phyloP scores from a whole-genome alignment of 2,113 vertebrate species.

The Seriola rivoliana region DNA sequence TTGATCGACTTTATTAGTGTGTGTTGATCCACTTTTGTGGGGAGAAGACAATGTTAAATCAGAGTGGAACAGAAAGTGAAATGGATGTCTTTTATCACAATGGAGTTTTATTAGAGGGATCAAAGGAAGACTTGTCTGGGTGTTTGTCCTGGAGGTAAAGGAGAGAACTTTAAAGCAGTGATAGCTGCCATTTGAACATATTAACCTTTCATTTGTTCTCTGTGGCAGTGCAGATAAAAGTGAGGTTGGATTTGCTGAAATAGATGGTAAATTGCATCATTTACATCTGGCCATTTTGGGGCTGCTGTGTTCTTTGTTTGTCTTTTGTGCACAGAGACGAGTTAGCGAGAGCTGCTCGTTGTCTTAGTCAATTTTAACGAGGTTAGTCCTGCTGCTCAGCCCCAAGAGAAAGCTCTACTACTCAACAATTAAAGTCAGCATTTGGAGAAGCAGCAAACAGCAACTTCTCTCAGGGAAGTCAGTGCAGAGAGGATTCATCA shows the following conservation, averaged over 20 bases:
- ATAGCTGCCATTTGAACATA: slow-evolving; percentile 64
- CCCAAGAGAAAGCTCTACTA: slow-evolving; percentile 48
- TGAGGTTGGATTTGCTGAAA: slow-evolving; percentile 52
- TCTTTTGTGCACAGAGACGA: slow-evolving; percentile 55
- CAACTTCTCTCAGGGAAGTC: slow-evolving; percentile 1
- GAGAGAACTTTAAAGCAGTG: neutral
- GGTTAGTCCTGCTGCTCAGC: slow-evolving; percentile 66
- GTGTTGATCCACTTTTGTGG: neutral
- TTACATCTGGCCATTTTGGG: slow-evolving; percentile 59
- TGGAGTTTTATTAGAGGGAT: slow-evolving; percentile 40
- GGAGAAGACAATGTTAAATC: neutral
- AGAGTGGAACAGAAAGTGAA: neutral
- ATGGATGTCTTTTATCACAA: slow-evolving; percentile 22
- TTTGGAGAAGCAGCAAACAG: slow-evolving; percentile 29
- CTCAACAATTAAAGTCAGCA: slow-evolving; percentile 62
- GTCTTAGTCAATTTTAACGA: slow-evolving; percentile 74
- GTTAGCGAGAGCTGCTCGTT: slow-evolving; percentile 48
- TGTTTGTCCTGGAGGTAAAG: slow-evolving; percentile 40
- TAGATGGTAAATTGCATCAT: slow-evolving; percentile 64
- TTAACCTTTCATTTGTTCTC: slow-evolving; percentile 79
- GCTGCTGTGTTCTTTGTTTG: slow-evolving; percentile 54
- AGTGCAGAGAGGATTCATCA: neutral
- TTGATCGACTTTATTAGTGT: too few relatives aligned
- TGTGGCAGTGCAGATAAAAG: slow-evolving; percentile 67
- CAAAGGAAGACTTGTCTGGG: slow-evolving; percentile 51